Base-by-base conservation (phyloP, 2,888 invertebrate species). In the Meganola albula region DNA sequence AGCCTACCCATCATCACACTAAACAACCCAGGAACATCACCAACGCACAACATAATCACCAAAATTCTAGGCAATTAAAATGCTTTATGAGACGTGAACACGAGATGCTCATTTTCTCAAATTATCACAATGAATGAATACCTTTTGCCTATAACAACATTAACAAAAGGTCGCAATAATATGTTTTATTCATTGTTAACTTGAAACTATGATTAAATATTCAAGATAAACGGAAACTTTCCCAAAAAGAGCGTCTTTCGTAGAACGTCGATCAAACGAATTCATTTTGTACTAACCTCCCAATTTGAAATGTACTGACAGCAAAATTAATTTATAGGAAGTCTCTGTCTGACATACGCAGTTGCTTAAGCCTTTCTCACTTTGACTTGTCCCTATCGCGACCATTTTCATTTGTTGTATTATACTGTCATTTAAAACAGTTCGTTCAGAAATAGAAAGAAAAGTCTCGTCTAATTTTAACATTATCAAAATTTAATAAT, bases 31-130 rank as follows among this genome's bases (percentile, higher is more conserved):
- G 60, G 54, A 71, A 64, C 59, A 71, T 65, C 63, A 58, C 63
- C n/a, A n/a, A n/a, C 63, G 63, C 48, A 38, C 28, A 56, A 58
- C 57, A 57, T 57, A 69, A 69, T 66, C 65, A 65, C 55, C 52
- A 55, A 69, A 63, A 68, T 66, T 60, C 60, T 49, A 65, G 68
- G 74, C 72, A 79, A 83, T 79, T 82, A 80, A 66, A 77, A 75
- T 73, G 68, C 67, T 70, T 70, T 73, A 76, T 70, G 72, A 69
- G 60, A 51, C 63, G 52, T 67, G 63, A 58, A 54, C 70, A 70
- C 51, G 46, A 33, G 44, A 37, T 45, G 54, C 47, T 52, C 55
- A 50, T 40, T 41, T 56, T 56, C 48, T 40, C 47, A 50, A 48
- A 39, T 56, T 61, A 44, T 47, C 51, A 53, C 46, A 62, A 39